A percentile compares a stretch with the other conserved stretches of the same genome.
phyloP scores from a whole-genome alignment of 2,113 vertebrate genomes.

The Menidia beryllina region DNA sequence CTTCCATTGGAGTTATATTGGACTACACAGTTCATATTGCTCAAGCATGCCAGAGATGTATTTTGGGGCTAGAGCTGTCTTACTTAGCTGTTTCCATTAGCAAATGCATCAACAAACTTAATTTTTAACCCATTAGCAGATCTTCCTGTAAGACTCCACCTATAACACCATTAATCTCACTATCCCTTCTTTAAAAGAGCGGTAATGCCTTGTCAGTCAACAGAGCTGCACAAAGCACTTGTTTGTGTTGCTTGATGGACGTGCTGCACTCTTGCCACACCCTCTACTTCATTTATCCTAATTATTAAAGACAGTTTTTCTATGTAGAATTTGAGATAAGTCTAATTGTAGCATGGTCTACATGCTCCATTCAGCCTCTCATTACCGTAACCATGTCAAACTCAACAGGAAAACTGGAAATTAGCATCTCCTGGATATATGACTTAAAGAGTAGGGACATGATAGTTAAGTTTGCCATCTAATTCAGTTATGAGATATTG shows the following conservation, averaged over 20 bases:
- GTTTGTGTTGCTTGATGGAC: not conserved
- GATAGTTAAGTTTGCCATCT: not conserved
- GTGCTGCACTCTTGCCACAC: not conserved
- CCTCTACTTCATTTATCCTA: not conserved
- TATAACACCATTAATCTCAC: conserved; percentile 27
- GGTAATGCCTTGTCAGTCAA: not conserved
- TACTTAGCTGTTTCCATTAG: not conserved
- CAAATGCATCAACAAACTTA: not conserved
- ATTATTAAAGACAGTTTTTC: not conserved
- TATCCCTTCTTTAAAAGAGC: conserved; percentile 12
- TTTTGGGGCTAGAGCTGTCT: not conserved
- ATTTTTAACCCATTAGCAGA: not conserved
- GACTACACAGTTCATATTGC: too few relatives aligned
- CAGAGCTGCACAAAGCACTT: not conserved
- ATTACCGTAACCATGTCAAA: too few relatives aligned
- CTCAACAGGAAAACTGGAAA: not conserved
- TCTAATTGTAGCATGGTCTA: too few relatives aligned
- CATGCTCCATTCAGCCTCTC: too few relatives aligned
- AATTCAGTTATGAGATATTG: not conserved
- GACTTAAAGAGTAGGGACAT: too few relatives aligned
- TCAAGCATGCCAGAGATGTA: too few relatives aligned
- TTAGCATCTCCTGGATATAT: too few relatives aligned
- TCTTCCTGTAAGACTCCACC: not conserved
- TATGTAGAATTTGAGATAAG: not conserved
- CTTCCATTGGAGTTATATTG: too few relatives aligned